These are phyloP conservation scores for Alcedo atthis DNA, from an alignment of 2,797 vertebrate genomes.

Conservation along the genomic window DNA sequence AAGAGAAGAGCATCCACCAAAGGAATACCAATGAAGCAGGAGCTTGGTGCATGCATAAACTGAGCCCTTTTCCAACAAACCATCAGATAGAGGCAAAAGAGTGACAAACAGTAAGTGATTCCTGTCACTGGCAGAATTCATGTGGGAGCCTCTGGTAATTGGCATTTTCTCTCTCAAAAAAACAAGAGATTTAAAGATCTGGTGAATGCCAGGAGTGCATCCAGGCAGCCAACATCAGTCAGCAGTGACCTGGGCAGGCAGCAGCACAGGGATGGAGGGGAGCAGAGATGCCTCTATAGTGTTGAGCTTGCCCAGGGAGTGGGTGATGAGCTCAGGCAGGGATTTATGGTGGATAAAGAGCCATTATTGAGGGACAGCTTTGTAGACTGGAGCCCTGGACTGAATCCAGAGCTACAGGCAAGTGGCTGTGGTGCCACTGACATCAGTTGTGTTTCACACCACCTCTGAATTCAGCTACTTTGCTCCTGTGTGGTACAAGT, in stretches of 20 bases:
- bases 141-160: neutral
- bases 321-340: neutral
- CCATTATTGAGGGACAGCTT: neutral
- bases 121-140: conserved; percentile 41
- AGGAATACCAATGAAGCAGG: conserved; percentile 63
- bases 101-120: conserved; percentile 46
- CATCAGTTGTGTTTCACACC: neutral
- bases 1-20: conserved; percentile 17
- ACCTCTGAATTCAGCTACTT: neutral
- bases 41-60: neutral
- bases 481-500: rapidly evolving
- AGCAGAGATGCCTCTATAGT: neutral
- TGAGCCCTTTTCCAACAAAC: conserved; percentile 15
- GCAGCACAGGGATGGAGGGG: neutral
- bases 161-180: conserved; percentile 21
- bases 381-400: neutral
- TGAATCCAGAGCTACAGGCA: neutral
- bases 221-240: neutral
- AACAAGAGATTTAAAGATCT: conserved; percentile 13
- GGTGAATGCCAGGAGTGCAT: neutral
- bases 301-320: neutral
- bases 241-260: neutral
- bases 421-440: neutral
- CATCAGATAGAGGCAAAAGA: conserved; percentile 28
- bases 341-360: neutral